Evolutionary conservation across 2,888 invertebrate species (phyloP), one percentile per base, ranked within the genome.

Genomic region (Clistopyga incitator): DNA sequence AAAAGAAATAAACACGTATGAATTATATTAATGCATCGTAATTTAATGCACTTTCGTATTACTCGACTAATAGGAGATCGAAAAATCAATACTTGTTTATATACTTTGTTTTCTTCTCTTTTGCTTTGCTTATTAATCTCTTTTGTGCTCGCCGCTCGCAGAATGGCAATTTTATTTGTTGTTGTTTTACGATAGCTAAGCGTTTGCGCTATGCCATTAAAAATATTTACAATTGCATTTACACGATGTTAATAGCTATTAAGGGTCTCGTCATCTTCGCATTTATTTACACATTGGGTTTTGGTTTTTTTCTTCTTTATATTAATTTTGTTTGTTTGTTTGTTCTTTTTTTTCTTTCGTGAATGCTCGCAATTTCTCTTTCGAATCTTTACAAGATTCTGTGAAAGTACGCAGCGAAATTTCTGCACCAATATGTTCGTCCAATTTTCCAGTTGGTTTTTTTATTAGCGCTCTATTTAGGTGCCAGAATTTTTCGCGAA

Each of bases 111-210:
- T 42, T 42, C 67, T 50, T 61, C 75, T 52, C 20, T 13, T 65
- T 64, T 54, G 45, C 71, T 65, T 61, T 56, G 52, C 87, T 90
- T 90, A 68, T 68, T 54, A 29, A 18, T 34, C 47, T 68, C 34
- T 42, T 90, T 90, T 91, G 90, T 90, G 90, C 90, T 88, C 85
- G 85, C 86, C 88, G 88, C 87, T 87, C 81, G 87, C 88, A 84
- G 87, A 88, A 89, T 90, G 87, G 87, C 87, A 87, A 88, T 87
- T 87, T 54, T 38, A 61, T 79, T 38, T 38, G 29, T 38, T 38
- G 34, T 38, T 38, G 34, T 38, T 38, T 38, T 38, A 56, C 56
- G 61, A 76, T 88, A 84, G 87, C 86, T 86, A 86, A 89, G 88
- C 88, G 80, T 86, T 87, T 84, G 83, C 85, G 81, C 87, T 88